phyloP scores from a whole-genome alignment of 2,113 vertebrate genomes.

The Coracopsis vasa region DNA sequence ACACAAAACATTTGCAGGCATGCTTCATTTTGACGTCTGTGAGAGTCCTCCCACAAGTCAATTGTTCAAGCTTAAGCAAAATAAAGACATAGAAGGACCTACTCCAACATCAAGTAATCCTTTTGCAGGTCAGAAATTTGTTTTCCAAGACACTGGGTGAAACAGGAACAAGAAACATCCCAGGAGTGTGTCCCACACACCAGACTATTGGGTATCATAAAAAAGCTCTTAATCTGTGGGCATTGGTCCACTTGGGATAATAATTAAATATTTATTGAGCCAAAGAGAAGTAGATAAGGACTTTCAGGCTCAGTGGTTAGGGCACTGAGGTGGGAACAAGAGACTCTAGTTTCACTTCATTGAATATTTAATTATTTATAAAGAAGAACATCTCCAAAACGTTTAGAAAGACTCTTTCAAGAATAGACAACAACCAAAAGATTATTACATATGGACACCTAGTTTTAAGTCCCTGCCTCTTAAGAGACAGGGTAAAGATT shows the following conservation, averaged over 20 bases:
- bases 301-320: neutral
- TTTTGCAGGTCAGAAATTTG: neutral
- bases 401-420: neutral
- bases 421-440: neutral
- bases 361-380: conserved; percentile 27
- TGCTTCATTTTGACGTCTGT: neutral
- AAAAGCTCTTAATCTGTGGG: neutral
- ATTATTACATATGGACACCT: neutral
- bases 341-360: neutral
- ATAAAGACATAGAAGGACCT: neutral
- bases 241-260: neutral
- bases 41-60: neutral
- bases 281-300: neutral
- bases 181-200: neutral
- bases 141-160: neutral
- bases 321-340: neutral
- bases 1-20: neutral
- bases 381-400: neutral
- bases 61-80: neutral
- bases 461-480: neutral
- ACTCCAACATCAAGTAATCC: neutral
- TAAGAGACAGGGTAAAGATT: neutral
- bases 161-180: neutral
- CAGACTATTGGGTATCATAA: neutral
- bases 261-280: conserved; percentile 7